Evolutionary conservation across 2,888 invertebrate species (phyloP).

Genomic region (Caenorhabditis sp.): DNA sequence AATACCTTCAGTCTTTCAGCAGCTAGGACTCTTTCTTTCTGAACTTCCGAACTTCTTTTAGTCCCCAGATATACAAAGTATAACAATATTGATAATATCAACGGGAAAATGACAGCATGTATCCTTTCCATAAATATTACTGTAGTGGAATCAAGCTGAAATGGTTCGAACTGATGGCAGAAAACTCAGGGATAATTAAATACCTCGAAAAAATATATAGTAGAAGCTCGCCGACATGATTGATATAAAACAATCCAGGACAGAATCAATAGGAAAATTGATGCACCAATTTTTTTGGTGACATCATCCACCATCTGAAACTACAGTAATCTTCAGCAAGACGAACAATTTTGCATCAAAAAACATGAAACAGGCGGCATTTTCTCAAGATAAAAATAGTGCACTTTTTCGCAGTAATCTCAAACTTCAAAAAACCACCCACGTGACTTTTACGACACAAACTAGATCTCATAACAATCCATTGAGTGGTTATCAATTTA

Average conservation of each 20-base stretch:
- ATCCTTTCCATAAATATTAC: constrained; percentile 48
- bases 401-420: no score
- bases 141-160: constrained; percentile 48
- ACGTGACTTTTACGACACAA: no score
- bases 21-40: constrained; percentile 23
- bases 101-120: constrained; percentile 46
- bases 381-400: no score
- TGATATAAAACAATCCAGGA: constrained; percentile 48
- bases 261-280: constrained; percentile 36
- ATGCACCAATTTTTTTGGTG: constrained; percentile 40
- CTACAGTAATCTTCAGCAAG: constrained; percentile 4
- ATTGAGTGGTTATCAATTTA: no score
- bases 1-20: constrained; percentile 31
- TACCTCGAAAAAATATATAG: constrained; percentile 62
- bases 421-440: no score
- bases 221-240: constrained; percentile 48
- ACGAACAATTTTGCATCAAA: no score
- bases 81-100: constrained; percentile 45
- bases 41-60: constrained; percentile 36
- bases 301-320: constrained; percentile 25
- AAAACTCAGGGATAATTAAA: no score
- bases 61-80: constrained; percentile 49
- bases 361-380: no score
- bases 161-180: not conserved
- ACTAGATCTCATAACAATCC: no score